Evolutionary conservation across 1,140 invertebrate genomes (phyloP).

Genomic region (Procambarus clarkii): DNA sequence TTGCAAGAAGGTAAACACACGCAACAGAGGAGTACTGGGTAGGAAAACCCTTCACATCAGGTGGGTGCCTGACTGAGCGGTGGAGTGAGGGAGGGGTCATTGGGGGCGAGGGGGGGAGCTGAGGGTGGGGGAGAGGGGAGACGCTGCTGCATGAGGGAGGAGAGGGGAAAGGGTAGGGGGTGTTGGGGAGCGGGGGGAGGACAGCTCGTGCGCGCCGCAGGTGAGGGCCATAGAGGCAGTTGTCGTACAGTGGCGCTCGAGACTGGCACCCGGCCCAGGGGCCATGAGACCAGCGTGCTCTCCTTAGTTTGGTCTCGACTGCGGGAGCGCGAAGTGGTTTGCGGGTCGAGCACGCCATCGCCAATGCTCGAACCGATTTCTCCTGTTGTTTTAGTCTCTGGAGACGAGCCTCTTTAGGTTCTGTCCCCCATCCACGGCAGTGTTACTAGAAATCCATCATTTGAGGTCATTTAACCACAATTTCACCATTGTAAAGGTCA

Average conservation of each 20-base stretch:
- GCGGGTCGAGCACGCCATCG: not conserved
- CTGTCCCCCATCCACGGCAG: not conserved
- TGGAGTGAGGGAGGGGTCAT: not conserved
- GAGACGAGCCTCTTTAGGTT: not conserved
- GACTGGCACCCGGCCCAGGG: not conserved
- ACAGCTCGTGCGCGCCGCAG: slow-evolving; percentile 12
- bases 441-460: not conserved
- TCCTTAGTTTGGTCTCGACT: slow-evolving; percentile 4
- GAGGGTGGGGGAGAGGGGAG: not conserved
- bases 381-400: not conserved
- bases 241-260: not conserved
- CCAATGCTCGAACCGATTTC: not conserved
- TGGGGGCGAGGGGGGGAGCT: not conserved
- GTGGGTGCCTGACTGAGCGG: not conserved
- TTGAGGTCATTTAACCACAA: not conserved
- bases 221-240: slow-evolving; percentile 5
- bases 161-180: not conserved
- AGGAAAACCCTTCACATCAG: not conserved
- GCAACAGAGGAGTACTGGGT: too few relatives aligned
- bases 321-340: not conserved
- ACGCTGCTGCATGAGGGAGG: not conserved
- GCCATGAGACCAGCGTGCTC: not conserved
- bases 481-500: not conserved
- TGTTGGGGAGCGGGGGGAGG: not conserved
- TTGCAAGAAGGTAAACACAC: too few relatives aligned